Evolutionary conservation across 1,140 invertebrate genomes (phyloP).

Genomic region (Drosophila willistoni): DNA sequence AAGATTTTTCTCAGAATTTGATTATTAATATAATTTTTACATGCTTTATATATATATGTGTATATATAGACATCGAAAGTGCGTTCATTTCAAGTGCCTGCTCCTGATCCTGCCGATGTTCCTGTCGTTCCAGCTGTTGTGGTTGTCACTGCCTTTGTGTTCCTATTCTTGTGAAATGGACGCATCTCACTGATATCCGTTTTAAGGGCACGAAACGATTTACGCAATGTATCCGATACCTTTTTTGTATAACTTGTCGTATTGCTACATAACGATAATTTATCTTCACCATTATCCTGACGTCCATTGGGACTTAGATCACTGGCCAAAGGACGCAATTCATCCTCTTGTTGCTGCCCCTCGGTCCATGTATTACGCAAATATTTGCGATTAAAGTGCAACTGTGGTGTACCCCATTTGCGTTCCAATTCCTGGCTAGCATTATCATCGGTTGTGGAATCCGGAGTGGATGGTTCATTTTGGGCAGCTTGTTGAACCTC

Average conservation of each 20-base stretch:
- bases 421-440: conserved; percentile 52
- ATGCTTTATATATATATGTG: too few relatives aligned
- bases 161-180: conserved; percentile 55
- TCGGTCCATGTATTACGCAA: conserved; percentile 53
- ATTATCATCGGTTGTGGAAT: conserved; percentile 32
- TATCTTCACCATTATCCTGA: conserved; percentile 54
- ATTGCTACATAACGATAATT: conserved; percentile 72
- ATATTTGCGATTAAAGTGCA: conserved; percentile 81
- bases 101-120: not conserved
- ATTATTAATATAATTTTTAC: too few relatives aligned
- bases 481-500: conserved; percentile 8
- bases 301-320: conserved; percentile 5
- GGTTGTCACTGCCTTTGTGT: not conserved
- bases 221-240: conserved; percentile 63
- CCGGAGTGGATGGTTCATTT: not conserved
- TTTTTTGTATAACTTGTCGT: conserved; percentile 74
- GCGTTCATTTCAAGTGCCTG: conserved; percentile 6
- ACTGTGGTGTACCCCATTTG: conserved; percentile 78
- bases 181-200: conserved; percentile 69
- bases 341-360: conserved; percentile 46
- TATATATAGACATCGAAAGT: not conserved
- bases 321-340: conserved; percentile 48
- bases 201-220: conserved; percentile 71
- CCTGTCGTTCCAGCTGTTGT: not conserved
- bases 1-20: too few relatives aligned